A percentile compares a stretch with the other conserved stretches of the same genome.
Evolutionary conservation across 2,888 invertebrate species (phyloP).

Genomic region (Eurois occulta): DNA sequence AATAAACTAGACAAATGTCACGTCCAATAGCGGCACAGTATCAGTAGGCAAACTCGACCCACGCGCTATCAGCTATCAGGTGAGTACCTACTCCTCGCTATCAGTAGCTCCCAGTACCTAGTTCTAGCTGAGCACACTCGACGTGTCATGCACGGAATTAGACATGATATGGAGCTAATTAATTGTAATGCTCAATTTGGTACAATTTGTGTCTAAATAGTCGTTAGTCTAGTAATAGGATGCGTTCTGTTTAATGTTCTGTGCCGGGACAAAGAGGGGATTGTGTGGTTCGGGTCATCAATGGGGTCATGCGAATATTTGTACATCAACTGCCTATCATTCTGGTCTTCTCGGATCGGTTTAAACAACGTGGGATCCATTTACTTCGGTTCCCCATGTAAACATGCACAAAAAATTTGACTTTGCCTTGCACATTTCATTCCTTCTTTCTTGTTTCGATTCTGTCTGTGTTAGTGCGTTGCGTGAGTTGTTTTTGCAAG

Average conservation of each 20-base stretch:
- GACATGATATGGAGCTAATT: conserved; percentile 46
- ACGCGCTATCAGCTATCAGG: conserved; percentile 26
- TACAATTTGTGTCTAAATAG: conserved; percentile 50
- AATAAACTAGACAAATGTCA: conserved; percentile 37
- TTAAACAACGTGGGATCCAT: neutral
- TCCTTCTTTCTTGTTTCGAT: neutral
- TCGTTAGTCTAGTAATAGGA: conserved; percentile 12
- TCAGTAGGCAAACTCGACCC: conserved; percentile 13
- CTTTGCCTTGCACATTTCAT: neutral
- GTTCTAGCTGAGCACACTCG: neutral
- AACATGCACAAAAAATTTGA: neutral
- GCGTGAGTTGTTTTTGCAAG: too few relatives aligned
- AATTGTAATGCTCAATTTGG: conserved; percentile 52
- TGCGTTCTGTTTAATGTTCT: neutral
- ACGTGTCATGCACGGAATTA: conserved; percentile 50
- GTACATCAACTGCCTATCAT: neutral
- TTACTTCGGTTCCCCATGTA: neutral
- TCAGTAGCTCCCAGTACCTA: neutral
- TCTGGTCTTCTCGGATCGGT: neutral
- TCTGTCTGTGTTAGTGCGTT: neutral
- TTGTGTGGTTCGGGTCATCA: neutral
- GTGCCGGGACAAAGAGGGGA: conserved; percentile 8
- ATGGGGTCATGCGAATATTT: neutral
- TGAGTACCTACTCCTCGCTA: neutral
- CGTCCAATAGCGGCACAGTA: conserved; percentile 14